A percentile compares a stretch with the other conserved stretches of the same genome.
phyloP scores from a whole-genome alignment of 2,888 invertebrate genomes.

The Axea sp. region DNA sequence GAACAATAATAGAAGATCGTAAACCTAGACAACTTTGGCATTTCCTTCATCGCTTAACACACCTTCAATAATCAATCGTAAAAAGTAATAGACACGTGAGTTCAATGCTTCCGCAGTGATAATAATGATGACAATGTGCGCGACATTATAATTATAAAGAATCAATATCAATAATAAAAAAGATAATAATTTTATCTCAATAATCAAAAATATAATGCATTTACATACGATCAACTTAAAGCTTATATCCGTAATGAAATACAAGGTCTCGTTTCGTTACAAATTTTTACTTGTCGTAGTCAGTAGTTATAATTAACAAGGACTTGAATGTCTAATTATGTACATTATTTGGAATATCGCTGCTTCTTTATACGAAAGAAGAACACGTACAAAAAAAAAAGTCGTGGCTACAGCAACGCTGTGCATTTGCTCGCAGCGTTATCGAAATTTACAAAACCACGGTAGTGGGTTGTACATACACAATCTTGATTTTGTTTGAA shows the following conservation, averaged over 20 bases:
- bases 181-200: conserved; percentile 67
- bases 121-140: conserved; percentile 61
- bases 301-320: conserved; percentile 49
- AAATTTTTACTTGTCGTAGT: conserved; percentile 35
- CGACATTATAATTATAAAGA: conserved; percentile 65
- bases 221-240: conserved; percentile 74
- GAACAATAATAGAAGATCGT: conserved; percentile 71
- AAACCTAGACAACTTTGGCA: conserved; percentile 80
- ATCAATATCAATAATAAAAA: conserved; percentile 68
- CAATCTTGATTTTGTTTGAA: conserved; percentile 30
- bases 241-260: conserved; percentile 66
- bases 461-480: conserved; percentile 31
- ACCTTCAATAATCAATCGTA: conserved; percentile 53
- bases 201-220: conserved; percentile 76
- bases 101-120: conserved; percentile 62
- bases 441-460: conserved; percentile 68
- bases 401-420: conserved; percentile 9
- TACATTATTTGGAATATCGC: conserved; percentile 62
- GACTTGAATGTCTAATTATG: conserved; percentile 63
- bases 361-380: conserved; percentile 32
- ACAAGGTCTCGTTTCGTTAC: conserved; percentile 28
- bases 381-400: conserved; percentile 24
- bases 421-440: conserved; percentile 42
- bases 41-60: conserved; percentile 76
- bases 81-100: conserved; percentile 64